A percentile compares a stretch with the other conserved stretches of the same genome.
Evolutionary conservation across 2,888 invertebrate genomes (phyloP).

Genomic region (Acrobasis repandana): DNA sequence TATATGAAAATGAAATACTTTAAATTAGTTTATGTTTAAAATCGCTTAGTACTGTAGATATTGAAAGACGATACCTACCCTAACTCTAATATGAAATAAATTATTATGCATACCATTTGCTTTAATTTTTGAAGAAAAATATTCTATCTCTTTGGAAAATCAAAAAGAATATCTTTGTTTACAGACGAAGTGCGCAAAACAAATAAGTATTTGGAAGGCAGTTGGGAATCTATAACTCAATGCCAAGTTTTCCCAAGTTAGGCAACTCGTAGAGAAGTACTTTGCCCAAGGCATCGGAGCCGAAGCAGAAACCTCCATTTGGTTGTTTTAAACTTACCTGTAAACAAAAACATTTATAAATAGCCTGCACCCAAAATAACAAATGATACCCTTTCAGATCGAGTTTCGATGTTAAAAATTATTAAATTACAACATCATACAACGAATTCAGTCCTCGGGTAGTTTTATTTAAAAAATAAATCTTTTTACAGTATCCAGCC

Average conservation of each 20-base stretch:
- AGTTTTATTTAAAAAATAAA: too few relatives aligned
- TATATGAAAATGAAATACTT: too few relatives aligned
- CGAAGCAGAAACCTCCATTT: conserved; percentile 60
- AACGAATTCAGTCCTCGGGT: too few relatives aligned
- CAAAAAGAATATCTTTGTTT: conserved; percentile 71
- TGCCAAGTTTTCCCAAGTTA: conserved; percentile 75
- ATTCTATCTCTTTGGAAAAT: conserved; percentile 43
- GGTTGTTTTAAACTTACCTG: conserved; percentile 68
- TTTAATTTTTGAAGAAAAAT: background rate
- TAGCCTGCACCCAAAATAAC: conserved; percentile 29
- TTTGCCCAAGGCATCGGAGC: conserved; percentile 60
- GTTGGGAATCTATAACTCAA: conserved; percentile 81
- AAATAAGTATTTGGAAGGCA: conserved; percentile 77
- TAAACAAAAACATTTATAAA: conserved; percentile 67
- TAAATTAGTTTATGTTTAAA: too few relatives aligned
- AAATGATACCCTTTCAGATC: conserved; percentile 23
- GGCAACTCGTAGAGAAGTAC: conserved; percentile 68
- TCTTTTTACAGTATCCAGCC: too few relatives aligned
- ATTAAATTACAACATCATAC: background rate
- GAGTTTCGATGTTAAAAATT: background rate
- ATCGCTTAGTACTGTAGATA: too few relatives aligned
- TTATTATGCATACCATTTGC: too few relatives aligned
- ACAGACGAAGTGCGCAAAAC: conserved; percentile 73
- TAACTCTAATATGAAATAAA: too few relatives aligned
- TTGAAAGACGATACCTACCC: too few relatives aligned